A percentile compares a stretch with the other conserved stretches of the same genome.
Conservation (phyloP, 2,797 vertebrate genomes). For the Etheostoma nigrum region DNA sequence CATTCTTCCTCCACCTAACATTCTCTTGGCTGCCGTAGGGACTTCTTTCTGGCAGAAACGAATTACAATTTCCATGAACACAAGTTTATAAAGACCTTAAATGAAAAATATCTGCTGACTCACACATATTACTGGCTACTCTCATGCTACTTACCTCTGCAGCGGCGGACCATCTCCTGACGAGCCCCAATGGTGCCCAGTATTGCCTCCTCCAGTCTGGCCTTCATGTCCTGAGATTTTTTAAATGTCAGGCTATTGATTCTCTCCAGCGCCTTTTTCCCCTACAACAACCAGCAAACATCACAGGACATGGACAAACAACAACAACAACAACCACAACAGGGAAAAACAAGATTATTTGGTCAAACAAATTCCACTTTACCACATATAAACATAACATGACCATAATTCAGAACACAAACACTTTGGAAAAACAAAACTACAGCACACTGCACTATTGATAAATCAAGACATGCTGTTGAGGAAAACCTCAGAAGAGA, state of each 20-base stretch:
- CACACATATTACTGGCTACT: not conserved
- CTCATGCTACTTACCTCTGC: slow-evolving; percentile 82
- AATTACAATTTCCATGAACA: slow-evolving; percentile 29
- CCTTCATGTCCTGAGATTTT: slow-evolving; percentile 96
- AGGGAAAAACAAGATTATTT: not conserved
- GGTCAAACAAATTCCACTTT: not conserved
- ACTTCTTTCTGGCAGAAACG: slow-evolving; percentile 86
- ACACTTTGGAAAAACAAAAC: not conserved
- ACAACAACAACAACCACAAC: not conserved
- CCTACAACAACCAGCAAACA: slow-evolving; percentile 75
- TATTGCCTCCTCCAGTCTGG: slow-evolving; percentile 93
- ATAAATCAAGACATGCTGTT: not conserved
- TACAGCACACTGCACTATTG: not conserved
- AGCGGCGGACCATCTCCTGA: slow-evolving; percentile 95
- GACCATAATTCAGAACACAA: too few species aligned
- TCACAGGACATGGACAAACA: slow-evolving; percentile 1
- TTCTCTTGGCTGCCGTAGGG: slow-evolving; percentile 93
- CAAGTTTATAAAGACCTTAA: not conserved
- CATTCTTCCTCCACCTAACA: slow-evolving; percentile 93
- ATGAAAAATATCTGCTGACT: not conserved
- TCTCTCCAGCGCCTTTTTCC: slow-evolving; percentile 90
- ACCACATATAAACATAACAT: too few species aligned
- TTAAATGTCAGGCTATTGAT: slow-evolving; percentile 95
- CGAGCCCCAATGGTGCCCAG: slow-evolving; percentile 92
- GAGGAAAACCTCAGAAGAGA: too few species aligned